Conservation (phyloP, 2,113 vertebrate species). For the Petaurus breviceps region DNA sequence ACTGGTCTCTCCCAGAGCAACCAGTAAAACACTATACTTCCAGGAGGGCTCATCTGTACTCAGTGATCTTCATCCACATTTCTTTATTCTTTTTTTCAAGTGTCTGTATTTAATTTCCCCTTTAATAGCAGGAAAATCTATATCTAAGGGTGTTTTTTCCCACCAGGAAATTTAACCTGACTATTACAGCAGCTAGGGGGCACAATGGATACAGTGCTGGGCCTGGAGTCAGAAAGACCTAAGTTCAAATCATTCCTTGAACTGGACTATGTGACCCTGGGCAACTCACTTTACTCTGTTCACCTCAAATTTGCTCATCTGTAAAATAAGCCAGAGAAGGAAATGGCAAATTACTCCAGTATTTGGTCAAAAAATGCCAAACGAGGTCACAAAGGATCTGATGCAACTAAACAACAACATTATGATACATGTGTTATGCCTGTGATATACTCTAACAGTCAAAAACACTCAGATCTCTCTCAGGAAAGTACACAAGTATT, state of each 20-base stretch:
- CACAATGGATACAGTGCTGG: not conserved
- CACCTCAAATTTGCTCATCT: not conserved
- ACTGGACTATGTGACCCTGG: too few relatives aligned
- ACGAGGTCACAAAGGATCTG: not conserved
- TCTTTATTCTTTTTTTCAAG: not conserved
- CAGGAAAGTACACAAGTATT: not conserved
- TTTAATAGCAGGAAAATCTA: too few relatives aligned
- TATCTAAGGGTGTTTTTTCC: not conserved
- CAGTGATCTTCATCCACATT: not conserved
- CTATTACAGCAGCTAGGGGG: not conserved
- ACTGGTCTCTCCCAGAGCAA: not conserved
- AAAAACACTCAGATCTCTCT: not conserved
- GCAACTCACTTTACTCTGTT: too few relatives aligned
- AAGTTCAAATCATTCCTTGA: too few relatives aligned
- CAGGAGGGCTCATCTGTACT: not conserved
- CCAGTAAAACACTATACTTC: not conserved
- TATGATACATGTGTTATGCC: not conserved
- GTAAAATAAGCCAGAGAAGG: not conserved
- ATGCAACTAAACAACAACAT: not conserved
- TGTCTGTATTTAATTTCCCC: not conserved
- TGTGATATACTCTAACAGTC: not conserved
- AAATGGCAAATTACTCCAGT: not conserved
- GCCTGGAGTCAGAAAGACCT: too few relatives aligned
- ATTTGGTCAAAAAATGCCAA: not conserved
- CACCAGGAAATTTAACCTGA: not conserved